These are phyloP conservation scores for Euwallacea fornicatus DNA, from an alignment of 1,140 invertebrate species.

Conservation along the genomic window DNA sequence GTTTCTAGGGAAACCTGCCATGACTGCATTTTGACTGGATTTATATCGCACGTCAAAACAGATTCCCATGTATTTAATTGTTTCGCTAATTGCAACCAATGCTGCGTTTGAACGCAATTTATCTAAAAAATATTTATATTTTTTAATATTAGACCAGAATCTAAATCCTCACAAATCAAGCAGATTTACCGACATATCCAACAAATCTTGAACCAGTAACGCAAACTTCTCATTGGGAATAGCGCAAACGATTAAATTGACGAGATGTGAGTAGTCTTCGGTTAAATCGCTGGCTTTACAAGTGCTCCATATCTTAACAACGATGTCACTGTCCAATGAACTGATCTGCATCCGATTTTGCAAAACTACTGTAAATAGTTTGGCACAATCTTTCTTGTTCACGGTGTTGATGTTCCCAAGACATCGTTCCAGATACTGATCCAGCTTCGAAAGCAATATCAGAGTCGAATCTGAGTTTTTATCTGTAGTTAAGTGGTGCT, in stretches of 20 bases:
- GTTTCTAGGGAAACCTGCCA: conserved; percentile 41
- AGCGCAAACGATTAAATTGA: conserved; percentile 42
- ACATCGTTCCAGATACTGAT: conserved; percentile 31
- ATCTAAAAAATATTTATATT: not conserved
- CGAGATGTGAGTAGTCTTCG: conserved; percentile 43
- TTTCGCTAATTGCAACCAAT: conserved; percentile 19
- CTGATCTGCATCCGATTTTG: conserved; percentile 41
- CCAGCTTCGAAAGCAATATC: conserved; percentile 22
- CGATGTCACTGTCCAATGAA: conserved; percentile 34
- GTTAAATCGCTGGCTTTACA: conserved; percentile 36
- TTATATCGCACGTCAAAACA: conserved; percentile 41
- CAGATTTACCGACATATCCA: conserved; percentile 40
- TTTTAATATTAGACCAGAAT: not conserved
- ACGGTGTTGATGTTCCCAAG: conserved; percentile 25
- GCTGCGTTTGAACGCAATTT: not conserved
- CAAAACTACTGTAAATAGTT: conserved; percentile 43
- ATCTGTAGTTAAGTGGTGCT: conserved; percentile 23
- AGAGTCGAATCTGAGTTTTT: conserved; percentile 10
- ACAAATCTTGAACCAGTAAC: conserved; percentile 37
- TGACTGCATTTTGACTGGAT: conserved; percentile 43
- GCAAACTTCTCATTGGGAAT: conserved; percentile 46
- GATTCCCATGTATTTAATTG: conserved; percentile 41
- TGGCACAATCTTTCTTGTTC: conserved; percentile 37
- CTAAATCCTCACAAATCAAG: not conserved
- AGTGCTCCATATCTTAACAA: conserved; percentile 43